These are phyloP conservation scores for Metallyticus violacea DNA, from an alignment of 2,888 invertebrate genomes.

Conservation along the genomic window DNA sequence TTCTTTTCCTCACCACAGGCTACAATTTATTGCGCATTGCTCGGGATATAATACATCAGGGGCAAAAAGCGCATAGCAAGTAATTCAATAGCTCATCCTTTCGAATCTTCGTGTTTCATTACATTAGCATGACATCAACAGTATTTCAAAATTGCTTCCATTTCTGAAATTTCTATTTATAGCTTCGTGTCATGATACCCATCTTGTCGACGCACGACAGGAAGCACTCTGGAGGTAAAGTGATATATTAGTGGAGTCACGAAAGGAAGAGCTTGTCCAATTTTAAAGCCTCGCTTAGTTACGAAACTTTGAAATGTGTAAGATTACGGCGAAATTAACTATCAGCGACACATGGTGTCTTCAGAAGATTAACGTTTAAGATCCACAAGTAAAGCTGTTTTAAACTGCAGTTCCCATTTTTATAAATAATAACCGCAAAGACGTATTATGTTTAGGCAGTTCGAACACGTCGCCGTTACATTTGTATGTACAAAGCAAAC, in stretches of 20 bases:
- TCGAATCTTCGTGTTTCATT: neutral
- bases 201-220: neutral
- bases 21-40: neutral
- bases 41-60: neutral
- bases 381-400: no score
- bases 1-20: neutral
- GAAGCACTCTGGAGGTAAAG: neutral
- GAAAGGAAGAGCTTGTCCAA: neutral
- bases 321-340: no score
- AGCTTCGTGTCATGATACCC: neutral
- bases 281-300: no score
- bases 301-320: no score
- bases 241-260: neutral
- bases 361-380: no score
- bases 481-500: no score
- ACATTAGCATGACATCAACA: neutral
- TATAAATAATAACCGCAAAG: no score
- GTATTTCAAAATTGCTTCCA: neutral
- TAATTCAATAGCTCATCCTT: neutral
- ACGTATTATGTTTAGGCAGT: no score
- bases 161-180: neutral
- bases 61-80: neutral
- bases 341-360: no score
- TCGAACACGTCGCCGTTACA: no score
- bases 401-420: no score